phyloP scores from a whole-genome alignment of 2,797 vertebrate genomes.

The Acanthurus lineatus region DNA sequence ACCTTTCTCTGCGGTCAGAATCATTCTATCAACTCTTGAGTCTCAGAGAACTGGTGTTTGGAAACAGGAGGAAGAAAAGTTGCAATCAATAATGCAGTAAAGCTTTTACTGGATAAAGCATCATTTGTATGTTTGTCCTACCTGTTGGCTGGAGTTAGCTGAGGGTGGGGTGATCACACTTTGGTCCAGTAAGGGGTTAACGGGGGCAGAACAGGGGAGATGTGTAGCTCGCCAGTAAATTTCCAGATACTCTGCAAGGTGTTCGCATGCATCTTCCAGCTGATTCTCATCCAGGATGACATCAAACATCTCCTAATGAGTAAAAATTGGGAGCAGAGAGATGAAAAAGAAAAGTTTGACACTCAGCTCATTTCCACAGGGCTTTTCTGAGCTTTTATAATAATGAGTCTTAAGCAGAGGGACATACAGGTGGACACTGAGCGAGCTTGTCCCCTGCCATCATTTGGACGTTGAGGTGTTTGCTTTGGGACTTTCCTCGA shows the following conservation, averaged over 20 bases:
- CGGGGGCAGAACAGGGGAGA: slow-evolving; percentile 86
- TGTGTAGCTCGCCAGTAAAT: slow-evolving; percentile 97
- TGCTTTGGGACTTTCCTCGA: slow-evolving; percentile 96
- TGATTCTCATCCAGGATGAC: slow-evolving; percentile 98
- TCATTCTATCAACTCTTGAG: slow-evolving; percentile 90
- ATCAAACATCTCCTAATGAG: slow-evolving; percentile 93
- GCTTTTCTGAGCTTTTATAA: not conserved
- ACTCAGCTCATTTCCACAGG: not conserved
- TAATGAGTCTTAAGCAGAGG: not conserved
- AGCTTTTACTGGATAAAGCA: not conserved
- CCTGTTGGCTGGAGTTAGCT: slow-evolving; percentile 94
- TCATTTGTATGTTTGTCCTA: slow-evolving; percentile 55
- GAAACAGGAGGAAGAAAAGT: slow-evolving; percentile 23
- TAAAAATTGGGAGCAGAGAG: not conserved
- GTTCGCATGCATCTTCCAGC: slow-evolving; percentile 95
- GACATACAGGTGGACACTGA: slow-evolving; percentile 93
- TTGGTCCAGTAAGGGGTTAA: slow-evolving; percentile 87
- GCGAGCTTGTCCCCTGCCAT: slow-evolving; percentile 97
- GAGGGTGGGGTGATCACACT: slow-evolving; percentile 90
- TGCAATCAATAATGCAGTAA: not conserved
- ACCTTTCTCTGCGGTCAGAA: slow-evolving; percentile 69
- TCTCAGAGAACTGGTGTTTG: slow-evolving; percentile 85
- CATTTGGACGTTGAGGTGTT: slow-evolving; percentile 98
- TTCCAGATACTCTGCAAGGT: slow-evolving; percentile 95
- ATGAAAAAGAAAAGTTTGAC: rapidly evolving